Conservation (phyloP, 2,888 invertebrate genomes). For the Heliconius sara region DNA sequence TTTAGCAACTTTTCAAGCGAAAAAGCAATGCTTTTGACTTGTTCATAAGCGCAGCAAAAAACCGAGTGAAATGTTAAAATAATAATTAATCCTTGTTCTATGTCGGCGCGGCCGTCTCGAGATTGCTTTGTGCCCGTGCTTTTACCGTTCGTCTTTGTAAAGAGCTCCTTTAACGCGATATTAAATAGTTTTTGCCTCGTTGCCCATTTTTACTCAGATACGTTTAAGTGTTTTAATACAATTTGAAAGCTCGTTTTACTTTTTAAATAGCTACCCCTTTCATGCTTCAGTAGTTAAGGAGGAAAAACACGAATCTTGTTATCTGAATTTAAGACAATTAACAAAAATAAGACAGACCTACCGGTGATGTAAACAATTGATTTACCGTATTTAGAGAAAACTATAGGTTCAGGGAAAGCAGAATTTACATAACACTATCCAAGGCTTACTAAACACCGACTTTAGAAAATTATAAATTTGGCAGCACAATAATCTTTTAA, state of each 20-base stretch:
- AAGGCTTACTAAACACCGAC: constrained; percentile 58
- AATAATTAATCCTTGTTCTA: constrained; percentile 81
- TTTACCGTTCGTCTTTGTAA: constrained; percentile 71
- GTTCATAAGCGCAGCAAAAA: constrained; percentile 74
- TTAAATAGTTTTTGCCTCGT: constrained; percentile 80
- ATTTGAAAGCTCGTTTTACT: constrained; percentile 15
- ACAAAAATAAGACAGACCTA: constrained; percentile 48
- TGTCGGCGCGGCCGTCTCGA: constrained; percentile 55
- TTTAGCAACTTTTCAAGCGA: constrained; percentile 81
- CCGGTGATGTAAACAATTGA: constrained; percentile 44
- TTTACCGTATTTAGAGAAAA: constrained; percentile 58
- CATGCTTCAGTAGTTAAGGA: not conserved
- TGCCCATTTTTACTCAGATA: constrained; percentile 65
- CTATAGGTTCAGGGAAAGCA: constrained; percentile 62
- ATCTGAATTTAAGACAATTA: constrained; percentile 45
- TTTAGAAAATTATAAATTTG: constrained; percentile 70
- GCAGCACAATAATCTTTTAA: constrained; percentile 71
- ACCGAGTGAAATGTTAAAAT: constrained; percentile 80
- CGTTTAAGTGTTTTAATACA: constrained; percentile 32
- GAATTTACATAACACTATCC: constrained; percentile 74
- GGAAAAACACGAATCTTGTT: constrained; percentile 5
- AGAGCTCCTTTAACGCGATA: constrained; percentile 70
- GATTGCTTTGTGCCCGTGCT: constrained; percentile 74
- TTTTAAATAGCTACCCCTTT: constrained; percentile 15
- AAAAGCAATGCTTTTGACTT: constrained; percentile 81